Conservation (phyloP, 2,888 invertebrate species). For the Spisula subtruncata region DNA sequence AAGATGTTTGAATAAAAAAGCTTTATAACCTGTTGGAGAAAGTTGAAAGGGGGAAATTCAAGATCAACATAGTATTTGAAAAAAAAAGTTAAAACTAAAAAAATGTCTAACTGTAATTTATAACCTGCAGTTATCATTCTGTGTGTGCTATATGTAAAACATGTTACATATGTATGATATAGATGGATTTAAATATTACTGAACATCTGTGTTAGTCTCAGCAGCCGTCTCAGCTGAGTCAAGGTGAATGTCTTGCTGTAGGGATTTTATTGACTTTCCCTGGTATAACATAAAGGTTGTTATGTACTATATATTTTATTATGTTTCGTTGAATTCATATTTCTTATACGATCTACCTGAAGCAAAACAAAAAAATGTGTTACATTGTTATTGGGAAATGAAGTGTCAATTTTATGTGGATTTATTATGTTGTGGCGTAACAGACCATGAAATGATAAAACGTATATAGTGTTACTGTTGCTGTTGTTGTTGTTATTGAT, state of each 20-base stretch:
- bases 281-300: not conserved
- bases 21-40: too few relatives aligned
- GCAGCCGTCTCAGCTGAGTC: not conserved
- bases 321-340: not conserved
- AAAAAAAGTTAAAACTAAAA: too few relatives aligned
- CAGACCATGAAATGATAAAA: too few relatives aligned
- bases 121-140: not conserved
- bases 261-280: not conserved
- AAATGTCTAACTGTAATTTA: too few relatives aligned
- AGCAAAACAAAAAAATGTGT: not conserved
- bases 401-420: too few relatives aligned
- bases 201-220: not conserved
- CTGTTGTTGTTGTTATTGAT: not conserved
- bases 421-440: too few relatives aligned
- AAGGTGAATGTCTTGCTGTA: not conserved
- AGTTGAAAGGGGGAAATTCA: too few relatives aligned
- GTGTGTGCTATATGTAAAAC: not conserved
- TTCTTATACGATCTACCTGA: not conserved
- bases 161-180: not conserved
- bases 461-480: not conserved
- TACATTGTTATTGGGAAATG: not conserved
- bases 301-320: not conserved
- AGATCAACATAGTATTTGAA: too few relatives aligned
- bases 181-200: not conserved
- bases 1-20: too few relatives aligned